Conservation (phyloP, 1,140 invertebrate species). For the Pararge aegeria region DNA sequence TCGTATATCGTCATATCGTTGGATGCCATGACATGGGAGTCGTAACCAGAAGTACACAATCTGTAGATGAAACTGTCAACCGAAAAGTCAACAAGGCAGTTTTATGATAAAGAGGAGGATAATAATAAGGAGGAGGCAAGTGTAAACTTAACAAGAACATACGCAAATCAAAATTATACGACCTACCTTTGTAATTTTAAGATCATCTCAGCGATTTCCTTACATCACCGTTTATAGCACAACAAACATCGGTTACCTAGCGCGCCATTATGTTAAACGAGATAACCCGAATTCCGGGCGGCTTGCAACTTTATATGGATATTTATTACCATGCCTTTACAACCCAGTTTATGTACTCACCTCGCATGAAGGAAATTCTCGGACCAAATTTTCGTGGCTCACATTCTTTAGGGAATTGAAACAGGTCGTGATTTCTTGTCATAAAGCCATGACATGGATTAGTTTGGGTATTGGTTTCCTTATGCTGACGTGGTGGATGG, state of each 20-base stretch:
- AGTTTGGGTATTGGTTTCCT: too few species aligned
- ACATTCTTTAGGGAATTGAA: background rate
- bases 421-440: background rate
- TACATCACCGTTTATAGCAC: conserved; percentile 17
- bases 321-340: background rate
- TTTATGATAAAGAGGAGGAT: too few species aligned
- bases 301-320: conserved; percentile 6
- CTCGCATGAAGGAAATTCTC: background rate
- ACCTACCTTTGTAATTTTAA: background rate
- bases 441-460: too few species aligned
- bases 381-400: background rate
- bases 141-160: too few species aligned
- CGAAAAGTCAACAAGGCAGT: too few species aligned
- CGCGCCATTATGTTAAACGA: conserved; percentile 24
- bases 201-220: conserved; percentile 18
- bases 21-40: too few species aligned
- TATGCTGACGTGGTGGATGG: too few species aligned
- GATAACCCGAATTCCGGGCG: conserved; percentile 31
- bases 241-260: conserved; percentile 15
- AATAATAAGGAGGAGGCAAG: too few species aligned
- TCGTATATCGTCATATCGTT: too few species aligned
- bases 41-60: too few species aligned
- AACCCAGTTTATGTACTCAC: conserved; percentile 3
- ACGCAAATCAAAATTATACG: too few species aligned
- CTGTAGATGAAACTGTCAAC: too few species aligned